These are phyloP conservation scores for Bryconaethiops microstoma DNA, from an alignment of 2,797 vertebrate species.

Conservation along the genomic window DNA sequence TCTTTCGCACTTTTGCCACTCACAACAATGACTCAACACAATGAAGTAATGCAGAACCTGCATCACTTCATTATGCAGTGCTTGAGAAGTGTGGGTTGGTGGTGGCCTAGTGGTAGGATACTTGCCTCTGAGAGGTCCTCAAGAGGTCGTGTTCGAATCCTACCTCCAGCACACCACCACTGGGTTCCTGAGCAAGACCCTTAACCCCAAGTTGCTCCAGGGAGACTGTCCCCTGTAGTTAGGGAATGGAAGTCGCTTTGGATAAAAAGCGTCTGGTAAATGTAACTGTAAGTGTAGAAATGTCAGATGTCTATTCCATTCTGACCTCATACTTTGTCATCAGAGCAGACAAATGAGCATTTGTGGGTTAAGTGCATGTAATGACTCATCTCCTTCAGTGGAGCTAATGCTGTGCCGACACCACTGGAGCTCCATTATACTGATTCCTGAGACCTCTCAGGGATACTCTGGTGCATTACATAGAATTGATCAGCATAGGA, in stretches of 20 bases:
- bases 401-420: constrained; percentile 21
- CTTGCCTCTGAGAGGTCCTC: no score
- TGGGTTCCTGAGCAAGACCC: no score
- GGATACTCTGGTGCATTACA: constrained; percentile 32
- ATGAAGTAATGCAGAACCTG: constrained; percentile 2
- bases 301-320: constrained; percentile 16
- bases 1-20: background rate
- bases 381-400: constrained; percentile 34
- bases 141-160: no score
- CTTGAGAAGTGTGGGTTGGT: no score
- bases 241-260: no score
- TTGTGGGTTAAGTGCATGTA: constrained; percentile 34
- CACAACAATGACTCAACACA: background rate
- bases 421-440: constrained; percentile 37
- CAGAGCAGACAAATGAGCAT: constrained; percentile 21
- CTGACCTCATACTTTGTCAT: constrained; percentile 8
- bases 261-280: no score
- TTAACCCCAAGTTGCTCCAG: no score
- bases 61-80: constrained; percentile 14
- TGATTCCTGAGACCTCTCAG: constrained; percentile 35
- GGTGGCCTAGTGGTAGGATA: no score
- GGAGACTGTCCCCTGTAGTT: no score
- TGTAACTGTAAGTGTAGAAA: no score
- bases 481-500: constrained; percentile 32
- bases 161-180: no score